Base-by-base conservation (phyloP, 2,113 vertebrate genomes). In the Peromyscus californicus region DNA sequence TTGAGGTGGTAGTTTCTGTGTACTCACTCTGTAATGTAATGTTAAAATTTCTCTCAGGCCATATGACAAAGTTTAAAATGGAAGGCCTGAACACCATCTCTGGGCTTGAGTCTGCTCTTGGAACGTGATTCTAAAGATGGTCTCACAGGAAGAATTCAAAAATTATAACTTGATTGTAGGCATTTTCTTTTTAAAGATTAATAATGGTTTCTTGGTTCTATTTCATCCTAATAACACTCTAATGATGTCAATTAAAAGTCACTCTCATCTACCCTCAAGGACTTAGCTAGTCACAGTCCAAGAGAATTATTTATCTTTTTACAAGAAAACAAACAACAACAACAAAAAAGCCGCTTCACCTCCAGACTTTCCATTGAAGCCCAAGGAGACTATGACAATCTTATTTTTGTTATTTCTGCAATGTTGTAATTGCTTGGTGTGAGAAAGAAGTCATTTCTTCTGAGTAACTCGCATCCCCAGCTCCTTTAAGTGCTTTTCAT, bases 401-500 rank as follows among this genome's bases (percentile, higher is more conserved):
- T 98, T 98, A 95, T 96, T 97, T 87, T 91, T 97, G 92, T 98
- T 96, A 97, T 97, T 96, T 95, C 95, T 95, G 83, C 92, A 96
- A 26, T 90, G 82, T 5, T 93, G 94, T 91, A 96, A 98, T 95
- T 98, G 95, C 86, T 98, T 51, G 92, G 69, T 78, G 96, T 95
- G 98, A 98, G 94, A 97, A 98, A 98, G 95, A 98, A 98, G 78
- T 93, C 0, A 0, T 96, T 98, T 97, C 97, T 98, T 98, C 95
- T 13, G 70, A 93, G 94, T 94, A 97, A 97, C 84, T 98, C 89
- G 61, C 57, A 97, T 96, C 97, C 96, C 97, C 84, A 96, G 85
- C 82, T 98, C 98, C 98, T 98, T 98, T 97, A 98, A 98, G 98
- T 98, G 98, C 97, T 98, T 98, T 91, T 94, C 96, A 76, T 97